Conservation (phyloP, 2,888 invertebrate species). For the Hirudinaria manillensis region DNA sequence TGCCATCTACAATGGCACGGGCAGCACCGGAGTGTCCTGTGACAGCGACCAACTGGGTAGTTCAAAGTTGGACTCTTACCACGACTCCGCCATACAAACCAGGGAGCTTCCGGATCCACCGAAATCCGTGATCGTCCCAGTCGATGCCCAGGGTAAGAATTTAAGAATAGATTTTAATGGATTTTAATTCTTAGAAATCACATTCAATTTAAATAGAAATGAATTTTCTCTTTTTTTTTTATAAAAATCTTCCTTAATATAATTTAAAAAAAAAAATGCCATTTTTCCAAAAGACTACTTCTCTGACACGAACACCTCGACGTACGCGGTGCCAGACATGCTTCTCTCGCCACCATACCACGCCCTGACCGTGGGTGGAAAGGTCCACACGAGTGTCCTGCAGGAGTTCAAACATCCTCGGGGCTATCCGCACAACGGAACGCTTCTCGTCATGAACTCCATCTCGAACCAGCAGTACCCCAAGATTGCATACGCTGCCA, state of each 20-base stretch:
- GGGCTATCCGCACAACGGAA: slow-evolving; percentile 9
- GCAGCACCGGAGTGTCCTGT: slow-evolving; percentile 8
- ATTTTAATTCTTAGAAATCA: not conserved
- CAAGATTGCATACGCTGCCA: slow-evolving; percentile 23
- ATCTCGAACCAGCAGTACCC: slow-evolving; percentile 9
- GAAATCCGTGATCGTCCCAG: not conserved
- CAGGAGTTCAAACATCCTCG: slow-evolving; percentile 9
- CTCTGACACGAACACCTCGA: slow-evolving; percentile 44
- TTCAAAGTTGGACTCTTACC: not conserved
- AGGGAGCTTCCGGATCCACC: slow-evolving; percentile 23
- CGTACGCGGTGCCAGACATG: slow-evolving; percentile 52
- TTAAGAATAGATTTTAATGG: not conserved
- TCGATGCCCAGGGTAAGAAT: slow-evolving; percentile 22
- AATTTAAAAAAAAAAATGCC: not conserved
- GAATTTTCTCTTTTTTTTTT: not conserved
- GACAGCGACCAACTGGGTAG: not conserved
- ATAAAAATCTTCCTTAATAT: not conserved
- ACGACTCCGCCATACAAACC: slow-evolving; percentile 17
- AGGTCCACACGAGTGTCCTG: not conserved
- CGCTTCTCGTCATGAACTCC: not conserved
- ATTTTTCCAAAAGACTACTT: slow-evolving; percentile 31
- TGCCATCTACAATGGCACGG: slow-evolving; percentile 8
- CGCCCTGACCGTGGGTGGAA: not conserved
- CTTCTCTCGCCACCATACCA: slow-evolving; percentile 13
- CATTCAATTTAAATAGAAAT: no score